Evolutionary conservation across 2,888 invertebrate species (phyloP), one percentile per base, ranked within the genome.

Genomic region (Nyleta sp.): DNA sequence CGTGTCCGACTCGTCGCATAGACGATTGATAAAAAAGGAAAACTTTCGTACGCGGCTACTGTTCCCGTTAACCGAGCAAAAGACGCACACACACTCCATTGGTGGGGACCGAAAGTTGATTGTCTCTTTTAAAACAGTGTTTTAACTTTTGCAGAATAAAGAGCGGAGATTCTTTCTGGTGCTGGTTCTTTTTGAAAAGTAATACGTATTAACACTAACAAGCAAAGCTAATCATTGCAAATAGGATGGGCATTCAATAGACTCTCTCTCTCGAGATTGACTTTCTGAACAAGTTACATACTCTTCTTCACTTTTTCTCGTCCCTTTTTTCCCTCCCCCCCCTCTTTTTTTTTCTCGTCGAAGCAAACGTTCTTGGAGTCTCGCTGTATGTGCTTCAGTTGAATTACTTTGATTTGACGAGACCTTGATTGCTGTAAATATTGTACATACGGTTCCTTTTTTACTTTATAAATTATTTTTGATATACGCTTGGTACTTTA

Each of bases 171-270:
- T 76, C 71, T 70, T 70, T 77, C 71, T 71, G 76, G 76, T 77
- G 76, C 76, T 77, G 76, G 76, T 77, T 71, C 76, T 76, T 76
- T 55, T 50, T 53, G 7, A 42, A 65, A 46, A 50, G 13, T 73
- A 73, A 65, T 73, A 77, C 46, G 42, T 72, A 71, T 60, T 71
- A 57, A 72, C 62, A 59, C 77, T 77, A 77, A 78, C 77, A 78
- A 52, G 55, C 65, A 71, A 52, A 65, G 59, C 71, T 77, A 71
- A 77, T 55, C n/a, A 65, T 50, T 59, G 42, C 38, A 53, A 52
- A 46, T 53, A 67, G 44, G 42, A 64, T 55, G 55, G 62, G 60
- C 53, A 53, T 53, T 52, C 5, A 53, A 38, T 53, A 42, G 10
- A 65, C 15, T 35, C 15, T 31, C 15, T 35, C 15, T 31, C 22